phyloP scores from a whole-genome alignment of 2,797 vertebrate genomes.

The Sebastes trivittatus region DNA sequence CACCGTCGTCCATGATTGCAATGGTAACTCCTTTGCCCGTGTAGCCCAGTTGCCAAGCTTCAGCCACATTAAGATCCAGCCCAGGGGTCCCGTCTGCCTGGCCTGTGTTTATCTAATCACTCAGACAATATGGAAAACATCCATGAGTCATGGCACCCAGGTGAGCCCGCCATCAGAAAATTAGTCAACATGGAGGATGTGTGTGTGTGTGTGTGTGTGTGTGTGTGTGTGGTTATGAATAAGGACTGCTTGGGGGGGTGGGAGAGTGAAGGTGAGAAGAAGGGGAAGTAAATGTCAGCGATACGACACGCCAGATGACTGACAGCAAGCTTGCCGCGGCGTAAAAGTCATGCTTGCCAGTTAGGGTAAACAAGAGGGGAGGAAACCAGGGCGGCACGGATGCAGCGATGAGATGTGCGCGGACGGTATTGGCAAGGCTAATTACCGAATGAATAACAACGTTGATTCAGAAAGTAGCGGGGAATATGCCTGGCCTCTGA shows the following conservation, averaged over 20 bases:
- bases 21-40: slow-evolving; percentile 98
- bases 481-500: slow-evolving; percentile 56
- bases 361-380: slow-evolving; percentile 52
- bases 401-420: slow-evolving; percentile 21
- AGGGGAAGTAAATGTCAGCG: slow-evolving; percentile 77
- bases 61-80: slow-evolving; percentile 98
- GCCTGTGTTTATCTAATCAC: slow-evolving; percentile 95
- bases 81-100: slow-evolving; percentile 98
- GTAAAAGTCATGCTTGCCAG: slow-evolving; percentile 54
- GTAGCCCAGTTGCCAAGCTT: slow-evolving; percentile 97
- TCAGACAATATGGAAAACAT: slow-evolving; percentile 70
- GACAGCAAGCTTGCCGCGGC: slow-evolving; percentile 1
- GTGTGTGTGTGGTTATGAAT: background rate
- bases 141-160: slow-evolving; percentile 65
- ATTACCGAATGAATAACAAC: slow-evolving; percentile 64
- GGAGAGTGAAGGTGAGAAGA: slow-evolving; percentile 24
- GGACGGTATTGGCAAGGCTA: slow-evolving; percentile 46
- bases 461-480: slow-evolving; percentile 47
- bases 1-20: slow-evolving; percentile 99
- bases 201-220: background rate
- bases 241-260: background rate
- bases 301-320: slow-evolving; percentile 58
- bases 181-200: slow-evolving; percentile 41
- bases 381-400: slow-evolving; percentile 32
- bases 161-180: slow-evolving; percentile 52